A percentile compares a stretch with the other conserved stretches of the same genome.
These are phyloP conservation scores for Cyclophora punctaria DNA, from an alignment of 2,888 invertebrate genomes.

Conservation along the genomic window DNA sequence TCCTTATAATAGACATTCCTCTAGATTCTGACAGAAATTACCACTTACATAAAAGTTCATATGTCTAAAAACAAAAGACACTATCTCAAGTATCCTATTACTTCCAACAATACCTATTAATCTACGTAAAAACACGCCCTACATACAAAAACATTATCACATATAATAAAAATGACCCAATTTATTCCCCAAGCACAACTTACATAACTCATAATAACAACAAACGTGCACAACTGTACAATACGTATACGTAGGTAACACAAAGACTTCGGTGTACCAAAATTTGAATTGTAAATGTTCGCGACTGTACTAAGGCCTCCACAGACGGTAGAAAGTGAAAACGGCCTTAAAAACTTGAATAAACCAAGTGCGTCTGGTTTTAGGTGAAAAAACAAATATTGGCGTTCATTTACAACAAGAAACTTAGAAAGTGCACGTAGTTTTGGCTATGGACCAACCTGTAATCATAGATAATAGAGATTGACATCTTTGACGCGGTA, in stretches of 20 bases:
- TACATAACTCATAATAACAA: conserved; percentile 4
- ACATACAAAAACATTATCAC: no score
- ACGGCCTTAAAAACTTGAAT: conserved; percentile 61
- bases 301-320: conserved; percentile 30
- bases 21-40: no score
- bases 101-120: no score
- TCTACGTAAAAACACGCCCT: no score
- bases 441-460: no score
- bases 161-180: no score
- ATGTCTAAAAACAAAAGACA: no score
- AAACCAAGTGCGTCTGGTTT: conserved; percentile 38
- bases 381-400: conserved; percentile 63
- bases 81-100: no score
- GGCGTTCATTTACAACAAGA: conserved; percentile 45
- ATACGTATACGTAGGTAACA: conserved; percentile 11
- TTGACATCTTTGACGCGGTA: no score
- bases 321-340: conserved; percentile 54
- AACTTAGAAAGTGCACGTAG: conserved; percentile 1
- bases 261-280: conserved; percentile 7
- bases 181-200: conserved; percentile 1
- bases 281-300: conserved; percentile 34
- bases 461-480: no score
- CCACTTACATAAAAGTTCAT: no score
- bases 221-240: conserved; percentile 6
- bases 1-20: no score